phyloP scores from a whole-genome alignment of 2,113 vertebrate species.

The Chloropsis cyanopogon region DNA sequence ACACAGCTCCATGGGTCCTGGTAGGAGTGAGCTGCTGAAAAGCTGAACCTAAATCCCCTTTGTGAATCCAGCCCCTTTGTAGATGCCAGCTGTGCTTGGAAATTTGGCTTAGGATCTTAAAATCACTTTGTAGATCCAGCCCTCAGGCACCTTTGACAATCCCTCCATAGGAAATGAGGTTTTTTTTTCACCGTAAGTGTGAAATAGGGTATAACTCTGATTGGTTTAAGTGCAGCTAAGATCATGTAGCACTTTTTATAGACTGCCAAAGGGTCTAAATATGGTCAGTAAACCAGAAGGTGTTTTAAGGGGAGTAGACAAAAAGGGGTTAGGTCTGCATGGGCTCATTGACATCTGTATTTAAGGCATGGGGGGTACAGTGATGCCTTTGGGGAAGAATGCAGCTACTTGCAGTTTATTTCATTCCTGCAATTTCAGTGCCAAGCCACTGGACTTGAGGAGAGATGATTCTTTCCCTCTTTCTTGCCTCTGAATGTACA shows the following conservation, averaged over 20 bases:
- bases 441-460: background rate
- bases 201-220: background rate
- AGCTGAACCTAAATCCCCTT: background rate
- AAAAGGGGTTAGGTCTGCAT: background rate
- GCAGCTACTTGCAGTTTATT: background rate
- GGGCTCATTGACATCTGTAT: background rate
- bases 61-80: background rate
- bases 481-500: background rate
- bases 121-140: background rate
- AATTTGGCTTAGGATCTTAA: constrained; percentile 22
- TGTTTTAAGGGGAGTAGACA: constrained; percentile 21
- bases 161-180: background rate
- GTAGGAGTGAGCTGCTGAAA: background rate
- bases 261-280: constrained; percentile 52
- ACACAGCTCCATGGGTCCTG: background rate
- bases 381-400: background rate
- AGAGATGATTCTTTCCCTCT: background rate
- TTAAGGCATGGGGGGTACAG: background rate
- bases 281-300: constrained; percentile 37
- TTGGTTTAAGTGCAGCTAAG: background rate
- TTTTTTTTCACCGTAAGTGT: background rate
- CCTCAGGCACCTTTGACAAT: constrained; percentile 18
- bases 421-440: background rate
- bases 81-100: background rate
- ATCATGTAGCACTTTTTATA: constrained; percentile 51